Base-by-base conservation (phyloP, 1,140 invertebrate genomes). In the Monomorium pharaonis region DNA sequence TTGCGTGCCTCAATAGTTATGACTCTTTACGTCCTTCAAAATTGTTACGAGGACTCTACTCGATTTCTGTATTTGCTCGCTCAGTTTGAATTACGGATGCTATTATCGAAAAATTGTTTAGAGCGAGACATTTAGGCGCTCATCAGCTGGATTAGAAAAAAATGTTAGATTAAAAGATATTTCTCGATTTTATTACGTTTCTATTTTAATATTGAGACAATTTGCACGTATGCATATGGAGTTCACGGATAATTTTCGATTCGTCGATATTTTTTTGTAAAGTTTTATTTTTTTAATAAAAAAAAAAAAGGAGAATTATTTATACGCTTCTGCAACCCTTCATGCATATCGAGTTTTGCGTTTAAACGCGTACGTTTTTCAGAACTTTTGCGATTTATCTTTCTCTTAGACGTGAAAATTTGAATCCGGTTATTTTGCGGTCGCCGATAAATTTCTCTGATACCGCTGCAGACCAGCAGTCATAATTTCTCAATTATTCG, bases 1-100 rank as follows among this genome's bases (percentile, higher is more conserved):
- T 83, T 74, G 78, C 78, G 47, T 24, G 78, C 67, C 37, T 74
- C 51, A 72, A 72, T 54, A 27, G 37, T 18, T 58, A 47, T 47
- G 67, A 74, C 56, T 83, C 67, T 81, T 81, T 72, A 81, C 58
- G 37, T 58, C 27, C n/a, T 21, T 16, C 9, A 58, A 83, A 81
- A 83, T 83, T 83, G 51, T 74, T 74, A 83, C 12, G 37, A 27
- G 7, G 54, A 67, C n/a, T n/a, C n/a, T 18, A 24, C 10, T 30
- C 18, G 24, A 70, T 27, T 30, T 5, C 18, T 56, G 9, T n/a
- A 21, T 56, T 42, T 42, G 21, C 7, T 69, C 21, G 7, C 5
- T 33, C 58, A 51, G 21, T 44, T 70, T 27, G 18, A 65, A 24
- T 69, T 51, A 42, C 2, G 7, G n/a, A 37, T 18, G 3, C 1